Percentiles rank a stretch among this genome's conserved stretches.
phyloP scores from a whole-genome alignment of 2,113 vertebrate genomes.

The Microtus pennsylvanicus region DNA sequence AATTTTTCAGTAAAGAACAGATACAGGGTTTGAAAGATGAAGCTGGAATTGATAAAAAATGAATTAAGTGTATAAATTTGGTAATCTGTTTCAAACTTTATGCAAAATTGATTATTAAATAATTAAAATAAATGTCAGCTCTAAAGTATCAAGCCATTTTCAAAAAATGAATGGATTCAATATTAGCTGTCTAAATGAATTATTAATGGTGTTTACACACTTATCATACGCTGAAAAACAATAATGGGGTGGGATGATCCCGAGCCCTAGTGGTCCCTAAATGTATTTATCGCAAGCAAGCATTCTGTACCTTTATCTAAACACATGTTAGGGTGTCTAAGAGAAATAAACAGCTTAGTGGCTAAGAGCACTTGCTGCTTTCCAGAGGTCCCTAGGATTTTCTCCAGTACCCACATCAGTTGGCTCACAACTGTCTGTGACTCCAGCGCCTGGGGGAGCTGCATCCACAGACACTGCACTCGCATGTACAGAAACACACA shows the following conservation, averaged over 20 bases:
- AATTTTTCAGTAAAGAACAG: constrained; percentile 14
- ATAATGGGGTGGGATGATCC: neutral
- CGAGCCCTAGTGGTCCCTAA: neutral
- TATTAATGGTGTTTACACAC: neutral
- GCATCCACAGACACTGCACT: neutral
- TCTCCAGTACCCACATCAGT: neutral
- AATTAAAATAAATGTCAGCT: constrained; percentile 49
- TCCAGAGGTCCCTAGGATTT: neutral
- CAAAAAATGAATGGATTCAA: constrained; percentile 19
- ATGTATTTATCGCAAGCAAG: neutral
- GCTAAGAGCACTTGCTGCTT: neutral
- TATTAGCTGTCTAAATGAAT: constrained; percentile 1
- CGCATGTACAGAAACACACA: neutral
- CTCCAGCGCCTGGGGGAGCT: neutral
- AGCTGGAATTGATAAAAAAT: constrained; percentile 35
- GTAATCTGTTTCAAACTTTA: constrained; percentile 26
- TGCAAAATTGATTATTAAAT: constrained; percentile 56
- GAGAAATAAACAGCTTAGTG: neutral
- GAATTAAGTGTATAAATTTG: constrained; percentile 10
- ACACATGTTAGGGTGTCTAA: neutral
- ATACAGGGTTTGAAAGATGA: constrained; percentile 16
- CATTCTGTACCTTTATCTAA: neutral
- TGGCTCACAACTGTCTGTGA: neutral
- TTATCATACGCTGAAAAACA: constrained; percentile 43
- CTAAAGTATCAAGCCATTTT: constrained; percentile 37